Conservation (phyloP, 2,888 invertebrate genomes). For the Xylota segnis region DNA sequence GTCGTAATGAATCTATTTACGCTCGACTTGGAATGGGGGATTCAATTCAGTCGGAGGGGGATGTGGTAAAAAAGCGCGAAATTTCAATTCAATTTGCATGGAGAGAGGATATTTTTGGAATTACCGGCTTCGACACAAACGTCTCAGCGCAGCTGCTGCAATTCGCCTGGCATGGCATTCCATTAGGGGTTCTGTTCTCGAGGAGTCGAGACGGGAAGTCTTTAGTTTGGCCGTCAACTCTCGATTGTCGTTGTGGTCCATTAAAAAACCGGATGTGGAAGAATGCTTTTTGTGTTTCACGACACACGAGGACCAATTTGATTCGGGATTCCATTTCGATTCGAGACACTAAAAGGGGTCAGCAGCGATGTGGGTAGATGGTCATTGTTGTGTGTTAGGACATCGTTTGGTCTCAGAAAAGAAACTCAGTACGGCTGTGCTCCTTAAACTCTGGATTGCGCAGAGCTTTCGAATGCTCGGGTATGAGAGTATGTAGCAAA, state of each 20-base stretch:
- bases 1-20: slow-evolving; percentile 73
- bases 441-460: too few species aligned
- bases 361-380: slow-evolving; percentile 19
- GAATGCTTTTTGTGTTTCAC: slow-evolving; percentile 52
- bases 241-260: slow-evolving; percentile 47
- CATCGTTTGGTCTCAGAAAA: not conserved
- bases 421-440: too few species aligned
- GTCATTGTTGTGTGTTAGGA: slow-evolving; percentile 5
- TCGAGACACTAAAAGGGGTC: slow-evolving; percentile 14
- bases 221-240: slow-evolving; percentile 43
- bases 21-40: slow-evolving; percentile 55
- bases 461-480: too few species aligned
- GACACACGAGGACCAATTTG: slow-evolving; percentile 33
- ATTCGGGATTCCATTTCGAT: slow-evolving; percentile 15
- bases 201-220: slow-evolving; percentile 17
- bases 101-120: slow-evolving; percentile 62
- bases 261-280: slow-evolving; percentile 63
- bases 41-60: slow-evolving; percentile 47
- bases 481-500: too few species aligned
- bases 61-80: slow-evolving; percentile 36
- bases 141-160: slow-evolving; percentile 59
- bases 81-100: slow-evolving; percentile 66
- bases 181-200: slow-evolving; percentile 26
- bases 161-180: slow-evolving; percentile 44
- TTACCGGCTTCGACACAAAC: slow-evolving; percentile 10